Evolutionary conservation across 2,113 vertebrate species (phyloP).

Genomic region (Oreocharis arfaki): DNA sequence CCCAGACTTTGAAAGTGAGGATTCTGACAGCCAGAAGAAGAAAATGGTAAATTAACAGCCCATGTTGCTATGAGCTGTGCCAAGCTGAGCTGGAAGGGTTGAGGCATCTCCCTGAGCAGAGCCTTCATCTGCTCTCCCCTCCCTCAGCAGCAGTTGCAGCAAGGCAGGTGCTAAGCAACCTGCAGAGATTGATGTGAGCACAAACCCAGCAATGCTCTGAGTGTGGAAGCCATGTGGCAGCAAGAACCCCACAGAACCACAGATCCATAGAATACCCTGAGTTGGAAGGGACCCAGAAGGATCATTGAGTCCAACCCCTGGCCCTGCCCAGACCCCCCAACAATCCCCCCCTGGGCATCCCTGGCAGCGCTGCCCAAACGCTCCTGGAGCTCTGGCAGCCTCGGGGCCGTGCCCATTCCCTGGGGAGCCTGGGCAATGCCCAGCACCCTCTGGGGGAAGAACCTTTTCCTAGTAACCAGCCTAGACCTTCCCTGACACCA

Average conservation of each 20-base stretch:
- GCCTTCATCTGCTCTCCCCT: background rate
- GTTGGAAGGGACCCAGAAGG: background rate
- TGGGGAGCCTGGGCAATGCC: background rate
- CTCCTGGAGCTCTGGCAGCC: background rate
- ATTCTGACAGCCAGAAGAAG: constrained; percentile 74
- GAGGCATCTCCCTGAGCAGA: background rate
- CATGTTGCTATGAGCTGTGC: background rate
- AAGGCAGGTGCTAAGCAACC: background rate
- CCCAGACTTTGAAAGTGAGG: constrained; percentile 93
- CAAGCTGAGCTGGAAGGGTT: background rate
- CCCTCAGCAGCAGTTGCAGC: background rate
- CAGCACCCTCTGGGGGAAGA: background rate
- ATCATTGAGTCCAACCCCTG: background rate
- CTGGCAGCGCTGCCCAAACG: accelerated
- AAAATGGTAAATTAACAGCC: constrained; percentile 61
- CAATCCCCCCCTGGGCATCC: background rate
- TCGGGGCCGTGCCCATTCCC: background rate
- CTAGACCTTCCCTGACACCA: background rate
- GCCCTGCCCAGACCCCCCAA: background rate
- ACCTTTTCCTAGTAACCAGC: background rate
- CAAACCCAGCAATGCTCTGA: background rate
- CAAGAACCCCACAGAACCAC: background rate
- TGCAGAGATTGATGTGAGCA: background rate
- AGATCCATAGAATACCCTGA: background rate
- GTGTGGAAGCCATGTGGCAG: background rate